A percentile compares a stretch with the other conserved stretches of the same genome.
These are phyloP conservation scores for Sander lucioperca DNA, from an alignment of 2,113 vertebrate genomes.

Conservation along the genomic window DNA sequence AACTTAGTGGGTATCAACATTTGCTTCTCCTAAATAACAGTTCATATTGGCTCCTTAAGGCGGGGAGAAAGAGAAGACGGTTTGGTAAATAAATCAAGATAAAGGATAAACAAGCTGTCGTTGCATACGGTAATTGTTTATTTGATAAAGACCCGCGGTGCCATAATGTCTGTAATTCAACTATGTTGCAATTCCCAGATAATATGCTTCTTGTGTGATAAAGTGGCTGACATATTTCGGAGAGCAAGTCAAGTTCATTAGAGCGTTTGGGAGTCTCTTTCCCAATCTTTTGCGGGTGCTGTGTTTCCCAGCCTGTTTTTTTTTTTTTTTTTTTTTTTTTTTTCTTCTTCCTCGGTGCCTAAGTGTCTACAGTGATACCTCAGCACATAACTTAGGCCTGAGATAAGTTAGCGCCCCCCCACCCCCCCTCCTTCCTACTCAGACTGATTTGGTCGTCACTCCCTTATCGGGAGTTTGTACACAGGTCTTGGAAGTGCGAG, in stretches of 20 bases:
- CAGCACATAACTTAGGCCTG: conserved; percentile 96
- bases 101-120: conserved; percentile 84
- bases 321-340: no score
- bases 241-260: conserved; percentile 83
- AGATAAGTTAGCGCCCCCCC: conserved; percentile 89
- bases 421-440: conserved; percentile 48
- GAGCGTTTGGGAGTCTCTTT: conserved; percentile 82
- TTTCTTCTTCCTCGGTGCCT: conserved; percentile 93
- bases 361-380: conserved; percentile 96
- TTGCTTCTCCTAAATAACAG: conserved; percentile 66
- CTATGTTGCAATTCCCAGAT: conserved; percentile 89
- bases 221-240: conserved; percentile 90
- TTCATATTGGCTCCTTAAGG: conserved; percentile 58
- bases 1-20: conserved; percentile 55
- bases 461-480: conserved; percentile 52
- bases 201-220: conserved; percentile 95
- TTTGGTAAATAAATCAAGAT: conserved; percentile 84
- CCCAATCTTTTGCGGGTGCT: conserved; percentile 81
- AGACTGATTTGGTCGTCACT: conserved; percentile 47
- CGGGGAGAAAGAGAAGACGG: conserved; percentile 47
- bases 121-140: conserved; percentile 84
- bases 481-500: conserved; percentile 41
- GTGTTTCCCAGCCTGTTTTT: conserved; percentile 75
- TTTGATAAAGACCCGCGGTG: conserved; percentile 92
- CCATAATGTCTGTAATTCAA: conserved; percentile 95